phyloP scores from a whole-genome alignment of 2,888 invertebrate genomes.

The Lampropteryx suffumata region DNA sequence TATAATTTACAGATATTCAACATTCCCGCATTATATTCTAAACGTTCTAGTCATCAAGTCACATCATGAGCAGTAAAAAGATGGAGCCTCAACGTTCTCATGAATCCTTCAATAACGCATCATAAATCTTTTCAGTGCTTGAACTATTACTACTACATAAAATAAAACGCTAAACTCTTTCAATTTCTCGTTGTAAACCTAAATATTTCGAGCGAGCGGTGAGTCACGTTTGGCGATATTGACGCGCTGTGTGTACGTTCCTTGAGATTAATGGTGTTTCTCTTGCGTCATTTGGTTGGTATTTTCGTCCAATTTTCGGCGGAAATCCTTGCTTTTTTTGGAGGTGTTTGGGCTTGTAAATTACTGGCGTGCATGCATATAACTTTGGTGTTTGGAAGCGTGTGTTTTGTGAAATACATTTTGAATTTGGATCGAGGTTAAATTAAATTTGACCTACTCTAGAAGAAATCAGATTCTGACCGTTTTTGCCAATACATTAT shows the following conservation, averaged over 20 bases:
- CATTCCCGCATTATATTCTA: too few relatives aligned
- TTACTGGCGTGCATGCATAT: constrained; percentile 13
- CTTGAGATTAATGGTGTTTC: constrained; percentile 41
- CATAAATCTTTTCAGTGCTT: constrained; percentile 3
- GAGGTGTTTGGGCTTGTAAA: constrained; percentile 26
- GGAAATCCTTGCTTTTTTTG: constrained; percentile 24
- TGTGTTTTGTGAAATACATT: constrained; percentile 4
- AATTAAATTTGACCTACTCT: too few relatives aligned
- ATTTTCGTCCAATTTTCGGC: constrained; percentile 30
- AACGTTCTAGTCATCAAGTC: not conserved
- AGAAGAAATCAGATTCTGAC: too few relatives aligned
- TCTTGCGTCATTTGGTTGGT: constrained; percentile 36
- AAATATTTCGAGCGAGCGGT: constrained; percentile 8
- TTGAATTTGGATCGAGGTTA: too few relatives aligned
- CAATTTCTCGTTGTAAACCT: constrained; percentile 24
- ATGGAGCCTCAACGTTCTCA: not conserved
- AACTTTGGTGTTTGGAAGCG: constrained; percentile 8
- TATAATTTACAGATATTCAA: too few relatives aligned
- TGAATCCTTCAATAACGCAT: not conserved
- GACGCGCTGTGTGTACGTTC: constrained; percentile 30
- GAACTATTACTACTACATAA: constrained; percentile 3
- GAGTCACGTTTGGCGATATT: constrained; percentile 35
- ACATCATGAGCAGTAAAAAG: constrained; percentile 1
- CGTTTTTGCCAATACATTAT: too few relatives aligned
- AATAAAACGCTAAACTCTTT: constrained; percentile 18